A percentile compares a stretch with the other conserved stretches of the same genome.
These are phyloP conservation scores for Semnornis frantzii DNA, from an alignment of 2,113 vertebrate species.

Conservation along the genomic window DNA sequence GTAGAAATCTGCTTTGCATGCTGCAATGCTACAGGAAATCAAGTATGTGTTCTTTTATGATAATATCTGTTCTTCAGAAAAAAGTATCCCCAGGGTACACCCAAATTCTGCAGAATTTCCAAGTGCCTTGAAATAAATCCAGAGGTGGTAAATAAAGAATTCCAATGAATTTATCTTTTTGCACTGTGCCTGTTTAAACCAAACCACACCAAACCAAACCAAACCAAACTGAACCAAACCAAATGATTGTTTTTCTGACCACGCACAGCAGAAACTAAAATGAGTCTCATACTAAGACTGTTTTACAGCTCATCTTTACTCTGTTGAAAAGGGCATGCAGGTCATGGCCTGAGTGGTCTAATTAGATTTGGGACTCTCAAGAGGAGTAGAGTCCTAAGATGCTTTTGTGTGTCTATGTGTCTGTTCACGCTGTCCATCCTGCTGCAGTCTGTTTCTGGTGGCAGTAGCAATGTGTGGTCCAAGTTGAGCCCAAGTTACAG, in stretches of 20 bases:
- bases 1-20: slow-evolving; percentile 30
- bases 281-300: neutral
- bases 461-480: neutral
- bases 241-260: neutral
- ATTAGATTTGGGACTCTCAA: neutral
- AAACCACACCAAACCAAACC: neutral
- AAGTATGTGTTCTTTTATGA: neutral
- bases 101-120: neutral
- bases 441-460: neutral
- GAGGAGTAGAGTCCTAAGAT: neutral
- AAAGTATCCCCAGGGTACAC: neutral
- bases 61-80: neutral
- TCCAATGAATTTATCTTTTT: neutral
- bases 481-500: neutral
- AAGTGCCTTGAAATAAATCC: neutral
- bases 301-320: neutral
- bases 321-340: neutral
- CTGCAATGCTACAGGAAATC: slow-evolving; percentile 16
- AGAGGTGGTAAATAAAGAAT: neutral
- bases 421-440: neutral
- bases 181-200: neutral
- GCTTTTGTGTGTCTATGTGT: neutral
- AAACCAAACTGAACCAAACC: neutral
- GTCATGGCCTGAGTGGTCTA: neutral
- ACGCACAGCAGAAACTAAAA: neutral